phyloP scores from a whole-genome alignment of 2,113 vertebrate species.

The Pseudorasbora parva region DNA sequence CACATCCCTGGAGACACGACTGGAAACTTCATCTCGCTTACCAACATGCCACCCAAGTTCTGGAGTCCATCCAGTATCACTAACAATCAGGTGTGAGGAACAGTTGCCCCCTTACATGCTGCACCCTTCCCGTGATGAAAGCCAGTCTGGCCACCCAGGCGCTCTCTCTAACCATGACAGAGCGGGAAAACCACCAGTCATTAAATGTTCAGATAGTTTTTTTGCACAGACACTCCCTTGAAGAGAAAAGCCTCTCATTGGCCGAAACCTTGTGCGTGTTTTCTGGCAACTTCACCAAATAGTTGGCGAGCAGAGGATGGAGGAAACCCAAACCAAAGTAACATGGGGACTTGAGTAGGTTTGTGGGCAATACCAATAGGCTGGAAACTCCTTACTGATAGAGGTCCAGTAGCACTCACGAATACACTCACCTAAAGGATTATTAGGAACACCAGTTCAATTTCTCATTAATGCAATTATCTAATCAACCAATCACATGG shows the following conservation, averaged over 20 bases:
- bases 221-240: conserved; percentile 48
- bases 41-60: conserved; percentile 56
- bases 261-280: conserved; percentile 52
- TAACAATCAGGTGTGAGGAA: conserved; percentile 60
- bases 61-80: conserved; percentile 53
- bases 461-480: too few relatives aligned
- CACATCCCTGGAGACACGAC: conserved; percentile 44
- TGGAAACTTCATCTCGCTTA: conserved; percentile 50
- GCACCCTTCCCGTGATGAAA: conserved; percentile 47
- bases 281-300: conserved; percentile 41
- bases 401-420: neutral
- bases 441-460: too few relatives aligned
- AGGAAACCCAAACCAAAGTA: conserved; percentile 15
- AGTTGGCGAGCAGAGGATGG: conserved; percentile 24
- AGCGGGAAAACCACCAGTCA: conserved; percentile 51
- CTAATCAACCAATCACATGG: too few relatives aligned
- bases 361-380: conserved; percentile 28
- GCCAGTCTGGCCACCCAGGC: conserved; percentile 54
- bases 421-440: too few relatives aligned
- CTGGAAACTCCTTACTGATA: conserved; percentile 21
- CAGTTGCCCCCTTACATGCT: conserved; percentile 23
- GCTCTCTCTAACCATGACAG: conserved; percentile 54
- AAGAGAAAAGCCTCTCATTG: conserved; percentile 74
- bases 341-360: neutral
- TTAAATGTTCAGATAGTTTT: conserved; percentile 54